Conservation (phyloP, 2,888 invertebrate genomes). For the Strigamia maritima region DNA sequence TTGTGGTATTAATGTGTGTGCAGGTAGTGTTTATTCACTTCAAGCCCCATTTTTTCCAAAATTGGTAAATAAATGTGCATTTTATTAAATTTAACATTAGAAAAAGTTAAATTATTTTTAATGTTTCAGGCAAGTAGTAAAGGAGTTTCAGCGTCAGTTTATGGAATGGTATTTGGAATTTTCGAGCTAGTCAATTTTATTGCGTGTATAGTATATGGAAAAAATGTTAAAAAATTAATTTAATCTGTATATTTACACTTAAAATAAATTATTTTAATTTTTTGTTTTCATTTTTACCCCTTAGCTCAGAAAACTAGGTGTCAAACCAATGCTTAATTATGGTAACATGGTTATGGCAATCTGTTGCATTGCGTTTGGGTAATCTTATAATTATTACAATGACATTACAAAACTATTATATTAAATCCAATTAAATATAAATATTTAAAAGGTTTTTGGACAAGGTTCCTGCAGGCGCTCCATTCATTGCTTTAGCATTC, state of each 20-base stretch:
- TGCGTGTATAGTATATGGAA: constrained; percentile 70
- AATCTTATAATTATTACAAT: constrained; percentile 48
- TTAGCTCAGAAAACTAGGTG: constrained; percentile 70
- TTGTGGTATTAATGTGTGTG: constrained; percentile 77
- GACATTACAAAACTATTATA: background rate
- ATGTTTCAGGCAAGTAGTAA: constrained; percentile 69
- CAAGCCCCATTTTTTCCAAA: constrained; percentile 82
- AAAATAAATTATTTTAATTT: background rate
- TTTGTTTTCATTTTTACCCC: background rate
- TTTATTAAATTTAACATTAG: constrained; percentile 61
- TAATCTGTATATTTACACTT: too few species aligned
- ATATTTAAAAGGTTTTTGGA: constrained; percentile 37
- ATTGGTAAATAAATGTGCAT: constrained; percentile 61
- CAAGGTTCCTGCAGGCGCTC: constrained; percentile 55
- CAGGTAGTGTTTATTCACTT: constrained; percentile 76
- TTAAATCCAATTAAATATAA: background rate
- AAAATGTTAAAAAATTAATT: background rate
- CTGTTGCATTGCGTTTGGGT: constrained; percentile 79
- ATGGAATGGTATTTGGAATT: constrained; percentile 81
- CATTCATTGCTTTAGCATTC: constrained; percentile 75
- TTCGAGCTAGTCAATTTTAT: constrained; percentile 80
- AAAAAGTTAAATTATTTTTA: background rate
- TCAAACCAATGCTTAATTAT: constrained; percentile 75
- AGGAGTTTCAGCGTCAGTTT: constrained; percentile 74
- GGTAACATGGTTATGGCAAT: constrained; percentile 79